These are phyloP conservation scores for Lamprotornis superbus DNA, from an alignment of 2,113 vertebrate species.

Conservation along the genomic window DNA sequence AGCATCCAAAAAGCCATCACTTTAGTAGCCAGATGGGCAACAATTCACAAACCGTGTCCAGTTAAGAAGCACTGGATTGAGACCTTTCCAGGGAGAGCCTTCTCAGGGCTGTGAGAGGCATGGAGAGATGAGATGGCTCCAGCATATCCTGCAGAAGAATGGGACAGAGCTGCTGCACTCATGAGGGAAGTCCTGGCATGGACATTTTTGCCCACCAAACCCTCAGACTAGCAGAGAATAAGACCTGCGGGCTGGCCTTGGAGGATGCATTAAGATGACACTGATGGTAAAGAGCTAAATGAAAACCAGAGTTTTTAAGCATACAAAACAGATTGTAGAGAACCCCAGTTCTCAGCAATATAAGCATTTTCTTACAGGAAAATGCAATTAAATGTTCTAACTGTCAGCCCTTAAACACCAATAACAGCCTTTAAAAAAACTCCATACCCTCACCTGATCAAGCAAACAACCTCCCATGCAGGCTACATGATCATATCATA, in stretches of 20 bases:
- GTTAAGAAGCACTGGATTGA: neutral
- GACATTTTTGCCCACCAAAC: neutral
- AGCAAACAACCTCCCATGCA: neutral
- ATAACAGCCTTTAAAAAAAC: neutral
- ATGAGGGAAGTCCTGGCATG: neutral
- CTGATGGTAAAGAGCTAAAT: neutral
- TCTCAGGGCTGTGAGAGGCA: neutral
- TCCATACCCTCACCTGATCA: neutral
- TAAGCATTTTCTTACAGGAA: conserved; percentile 21
- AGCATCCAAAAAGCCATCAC: neutral
- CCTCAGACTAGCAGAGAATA: rapidly evolving
- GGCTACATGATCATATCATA: neutral
- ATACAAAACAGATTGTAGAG: neutral
- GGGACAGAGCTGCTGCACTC: neutral
- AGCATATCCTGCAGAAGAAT: neutral
- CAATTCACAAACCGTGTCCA: neutral
- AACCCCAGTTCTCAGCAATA: neutral
- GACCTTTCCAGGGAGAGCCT: neutral
- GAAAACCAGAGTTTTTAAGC: neutral
- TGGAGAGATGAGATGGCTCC: neutral
- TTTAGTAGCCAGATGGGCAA: neutral
- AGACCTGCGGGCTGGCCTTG: neutral
- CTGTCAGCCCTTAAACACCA: neutral
- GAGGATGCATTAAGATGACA: neutral
- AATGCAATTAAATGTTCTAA: neutral